phyloP scores from a whole-genome alignment of 1,140 invertebrate species.

The Heterodera carotae region DNA sequence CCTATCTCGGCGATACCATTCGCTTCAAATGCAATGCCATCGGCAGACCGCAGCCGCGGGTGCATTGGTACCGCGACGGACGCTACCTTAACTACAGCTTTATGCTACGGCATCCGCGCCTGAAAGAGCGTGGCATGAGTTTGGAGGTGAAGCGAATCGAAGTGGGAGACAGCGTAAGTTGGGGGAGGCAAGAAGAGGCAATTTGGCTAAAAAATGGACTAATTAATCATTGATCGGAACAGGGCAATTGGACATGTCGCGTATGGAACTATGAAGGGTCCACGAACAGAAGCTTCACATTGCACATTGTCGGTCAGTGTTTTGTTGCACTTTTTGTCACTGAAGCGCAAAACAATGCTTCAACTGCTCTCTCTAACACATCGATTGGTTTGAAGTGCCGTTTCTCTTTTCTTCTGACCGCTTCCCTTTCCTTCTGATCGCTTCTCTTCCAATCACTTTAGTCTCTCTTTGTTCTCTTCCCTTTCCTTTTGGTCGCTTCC shows the following conservation, averaged over 20 bases:
- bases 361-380: not conserved
- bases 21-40: constrained; percentile 53
- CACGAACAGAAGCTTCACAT: constrained; percentile 59
- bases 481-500: too few relatives aligned
- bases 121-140: constrained; percentile 43
- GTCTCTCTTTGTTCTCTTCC: too few relatives aligned
- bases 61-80: constrained; percentile 55
- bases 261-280: constrained; percentile 63
- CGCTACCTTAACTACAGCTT: constrained; percentile 55
- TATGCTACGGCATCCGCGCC: constrained; percentile 28
- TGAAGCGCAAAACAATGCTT: not conserved
- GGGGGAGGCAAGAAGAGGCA: not conserved
- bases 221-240: too few relatives aligned
- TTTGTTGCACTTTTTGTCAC: constrained; percentile 11
- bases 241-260: constrained; percentile 61
- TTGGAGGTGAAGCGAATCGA: constrained; percentile 49
- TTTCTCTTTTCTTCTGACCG: too few relatives aligned
- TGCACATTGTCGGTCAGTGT: constrained; percentile 63
- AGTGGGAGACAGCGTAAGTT: constrained; percentile 51
- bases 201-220: not conserved
- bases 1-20: constrained; percentile 51
- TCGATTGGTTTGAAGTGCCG: not conserved
- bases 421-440: too few relatives aligned
- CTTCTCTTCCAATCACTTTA: too few relatives aligned
- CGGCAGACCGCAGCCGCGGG: constrained; percentile 52